Conservation (phyloP, 2,888 invertebrate species). For the Dynastes tityus region DNA sequence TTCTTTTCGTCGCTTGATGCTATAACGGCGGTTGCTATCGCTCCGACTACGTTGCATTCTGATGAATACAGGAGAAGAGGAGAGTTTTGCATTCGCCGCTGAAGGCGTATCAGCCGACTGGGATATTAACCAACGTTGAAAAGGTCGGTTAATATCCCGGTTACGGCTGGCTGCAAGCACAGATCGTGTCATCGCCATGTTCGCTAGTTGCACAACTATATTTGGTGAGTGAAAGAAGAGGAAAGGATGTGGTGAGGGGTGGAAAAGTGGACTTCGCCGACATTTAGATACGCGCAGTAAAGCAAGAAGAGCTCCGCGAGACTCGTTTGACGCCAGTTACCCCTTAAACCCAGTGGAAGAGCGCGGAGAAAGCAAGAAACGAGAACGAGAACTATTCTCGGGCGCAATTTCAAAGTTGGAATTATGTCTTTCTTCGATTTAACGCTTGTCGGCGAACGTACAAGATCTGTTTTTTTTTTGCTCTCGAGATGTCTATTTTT, state of each 20-base stretch:
- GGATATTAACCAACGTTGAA: constrained; percentile 14
- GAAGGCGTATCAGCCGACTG: not conserved
- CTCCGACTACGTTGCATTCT: not conserved
- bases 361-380: not conserved
- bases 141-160: constrained; percentile 16
- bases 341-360: constrained; percentile 12
- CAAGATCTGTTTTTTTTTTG: not conserved
- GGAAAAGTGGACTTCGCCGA: not conserved
- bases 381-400: not conserved
- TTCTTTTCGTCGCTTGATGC: not conserved
- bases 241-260: not conserved
- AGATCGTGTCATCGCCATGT: not conserved
- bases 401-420: constrained; percentile 6
- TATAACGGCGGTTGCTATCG: constrained; percentile 2
- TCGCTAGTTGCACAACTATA: not conserved
- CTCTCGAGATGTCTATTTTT: not conserved
- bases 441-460: not conserved
- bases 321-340: constrained; percentile 13
- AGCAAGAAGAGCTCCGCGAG: not conserved
- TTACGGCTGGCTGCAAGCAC: constrained; percentile 6
- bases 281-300: constrained; percentile 24
- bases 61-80: constrained; percentile 14
- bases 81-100: not conserved
- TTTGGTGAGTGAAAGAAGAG: not conserved
- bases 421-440: constrained; percentile 4